Evolutionary conservation across 2,113 vertebrate species (phyloP).

Genomic region (Trichechus manatus): DNA sequence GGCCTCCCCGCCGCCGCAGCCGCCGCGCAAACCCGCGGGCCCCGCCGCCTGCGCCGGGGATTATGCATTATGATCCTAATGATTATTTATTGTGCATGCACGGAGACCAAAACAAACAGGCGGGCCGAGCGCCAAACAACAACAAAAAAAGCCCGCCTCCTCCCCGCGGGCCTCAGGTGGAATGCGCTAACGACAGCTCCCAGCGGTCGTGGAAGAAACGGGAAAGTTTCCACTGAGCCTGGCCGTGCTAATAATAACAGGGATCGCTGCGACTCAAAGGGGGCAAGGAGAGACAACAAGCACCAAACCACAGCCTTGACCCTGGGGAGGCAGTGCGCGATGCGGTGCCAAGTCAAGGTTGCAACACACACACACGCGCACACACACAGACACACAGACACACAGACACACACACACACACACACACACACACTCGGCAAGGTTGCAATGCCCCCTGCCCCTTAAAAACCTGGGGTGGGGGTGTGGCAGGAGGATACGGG

Average conservation of each 20-base stretch:
- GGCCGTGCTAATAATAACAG: conserved; percentile 78
- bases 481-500: neutral
- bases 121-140: conserved; percentile 72
- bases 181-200: conserved; percentile 76
- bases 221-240: conserved; percentile 80
- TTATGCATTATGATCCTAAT: conserved; percentile 76
- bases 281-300: neutral
- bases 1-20: conserved; percentile 59
- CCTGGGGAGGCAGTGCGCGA: conserved; percentile 47
- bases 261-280: conserved; percentile 67
- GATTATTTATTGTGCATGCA: conserved; percentile 82
- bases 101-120: conserved; percentile 82
- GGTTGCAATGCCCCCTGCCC: conserved; percentile 58
- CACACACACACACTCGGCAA: neutral
- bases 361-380: conserved; percentile 51
- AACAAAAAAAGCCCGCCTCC: conserved; percentile 79
- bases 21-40: conserved; percentile 60
- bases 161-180: conserved; percentile 72
- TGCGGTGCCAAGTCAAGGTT: conserved; percentile 73
- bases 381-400: neutral
- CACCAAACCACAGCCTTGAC: conserved; percentile 68
- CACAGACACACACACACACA: neutral
- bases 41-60: conserved; percentile 60
- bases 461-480: neutral
- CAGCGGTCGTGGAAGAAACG: conserved; percentile 62